Conservation (phyloP, 2,888 invertebrate genomes). For the Eudasyphora cyanicolor region DNA sequence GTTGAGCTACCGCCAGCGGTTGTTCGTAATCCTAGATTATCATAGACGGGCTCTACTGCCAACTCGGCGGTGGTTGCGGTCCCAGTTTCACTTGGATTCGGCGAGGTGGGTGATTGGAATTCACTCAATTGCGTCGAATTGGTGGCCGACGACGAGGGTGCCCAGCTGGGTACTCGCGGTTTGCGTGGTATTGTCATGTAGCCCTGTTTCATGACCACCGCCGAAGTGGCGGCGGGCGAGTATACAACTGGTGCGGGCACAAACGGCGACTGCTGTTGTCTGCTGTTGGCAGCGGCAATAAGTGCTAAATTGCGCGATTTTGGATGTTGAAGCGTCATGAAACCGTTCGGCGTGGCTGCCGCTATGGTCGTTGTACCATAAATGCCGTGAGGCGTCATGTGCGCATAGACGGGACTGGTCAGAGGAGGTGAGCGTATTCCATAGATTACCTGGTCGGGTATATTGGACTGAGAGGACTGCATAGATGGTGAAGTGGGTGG, state of each 20-base stretch:
- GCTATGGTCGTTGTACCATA: slow-evolving; percentile 83
- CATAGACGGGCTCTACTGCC: slow-evolving; percentile 91
- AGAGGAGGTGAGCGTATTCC: slow-evolving; percentile 77
- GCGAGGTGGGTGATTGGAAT: slow-evolving; percentile 75
- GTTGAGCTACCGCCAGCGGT: slow-evolving; percentile 93
- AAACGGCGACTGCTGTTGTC: slow-evolving; percentile 87
- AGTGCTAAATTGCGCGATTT: slow-evolving; percentile 79
- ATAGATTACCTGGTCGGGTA: slow-evolving; percentile 81
- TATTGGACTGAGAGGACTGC: slow-evolving; percentile 89
- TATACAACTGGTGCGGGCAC: slow-evolving; percentile 86
- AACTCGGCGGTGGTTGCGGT: slow-evolving; percentile 80
- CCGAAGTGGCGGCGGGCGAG: slow-evolving; percentile 78
- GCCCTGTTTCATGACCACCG: slow-evolving; percentile 84
- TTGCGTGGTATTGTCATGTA: slow-evolving; percentile 93
- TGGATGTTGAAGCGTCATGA: slow-evolving; percentile 91
- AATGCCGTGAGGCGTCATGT: slow-evolving; percentile 79
- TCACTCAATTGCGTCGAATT: slow-evolving; percentile 67
- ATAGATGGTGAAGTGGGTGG: slow-evolving; percentile 88
- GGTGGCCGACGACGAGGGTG: slow-evolving; percentile 83
- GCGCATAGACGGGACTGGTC: slow-evolving; percentile 84
- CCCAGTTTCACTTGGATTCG: slow-evolving; percentile 79
- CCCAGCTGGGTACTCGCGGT: slow-evolving; percentile 91
- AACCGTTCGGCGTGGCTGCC: slow-evolving; percentile 82
- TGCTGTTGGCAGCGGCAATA: slow-evolving; percentile 75
- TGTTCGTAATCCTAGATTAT: slow-evolving; percentile 91